Evolutionary conservation across 2,113 vertebrate species (phyloP).

Genomic region (Microcebus jonahi): DNA sequence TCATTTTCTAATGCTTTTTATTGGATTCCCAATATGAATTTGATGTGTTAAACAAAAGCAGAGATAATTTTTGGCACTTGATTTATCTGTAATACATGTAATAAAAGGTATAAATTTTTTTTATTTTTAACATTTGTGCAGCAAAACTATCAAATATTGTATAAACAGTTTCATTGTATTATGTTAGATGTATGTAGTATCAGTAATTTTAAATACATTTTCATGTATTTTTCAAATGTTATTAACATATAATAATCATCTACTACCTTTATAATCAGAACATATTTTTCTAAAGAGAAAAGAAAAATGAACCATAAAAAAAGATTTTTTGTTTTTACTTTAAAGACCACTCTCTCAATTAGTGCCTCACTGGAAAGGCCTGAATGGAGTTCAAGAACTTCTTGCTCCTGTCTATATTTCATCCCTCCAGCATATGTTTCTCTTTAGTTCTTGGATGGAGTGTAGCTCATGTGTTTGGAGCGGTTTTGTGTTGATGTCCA

Average conservation of each 20-base stretch:
- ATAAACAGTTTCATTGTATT: background rate
- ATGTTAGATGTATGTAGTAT: background rate
- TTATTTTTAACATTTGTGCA: background rate
- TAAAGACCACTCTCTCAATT: background rate
- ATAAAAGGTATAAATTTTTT: background rate
- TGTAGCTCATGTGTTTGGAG: background rate
- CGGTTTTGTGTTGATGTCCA: background rate
- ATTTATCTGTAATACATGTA: background rate
- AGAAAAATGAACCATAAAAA: background rate
- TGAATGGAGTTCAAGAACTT: accelerated
- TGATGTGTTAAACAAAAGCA: background rate
- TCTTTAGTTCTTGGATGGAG: background rate
- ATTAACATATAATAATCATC: background rate
- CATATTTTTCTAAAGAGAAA: background rate
- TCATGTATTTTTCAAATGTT: background rate
- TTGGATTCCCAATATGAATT: background rate
- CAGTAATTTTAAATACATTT: background rate
- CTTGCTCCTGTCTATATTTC: background rate
- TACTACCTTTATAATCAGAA: background rate
- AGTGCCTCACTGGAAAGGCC: background rate
- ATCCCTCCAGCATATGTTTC: too few relatives aligned
- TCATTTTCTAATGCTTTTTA: background rate
- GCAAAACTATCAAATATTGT: background rate
- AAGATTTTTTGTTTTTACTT: background rate
- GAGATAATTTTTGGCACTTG: background rate